Percentiles rank a stretch among this genome's conserved stretches.
phyloP scores from a whole-genome alignment of 2,888 invertebrate species.

The Agrotis puta region DNA sequence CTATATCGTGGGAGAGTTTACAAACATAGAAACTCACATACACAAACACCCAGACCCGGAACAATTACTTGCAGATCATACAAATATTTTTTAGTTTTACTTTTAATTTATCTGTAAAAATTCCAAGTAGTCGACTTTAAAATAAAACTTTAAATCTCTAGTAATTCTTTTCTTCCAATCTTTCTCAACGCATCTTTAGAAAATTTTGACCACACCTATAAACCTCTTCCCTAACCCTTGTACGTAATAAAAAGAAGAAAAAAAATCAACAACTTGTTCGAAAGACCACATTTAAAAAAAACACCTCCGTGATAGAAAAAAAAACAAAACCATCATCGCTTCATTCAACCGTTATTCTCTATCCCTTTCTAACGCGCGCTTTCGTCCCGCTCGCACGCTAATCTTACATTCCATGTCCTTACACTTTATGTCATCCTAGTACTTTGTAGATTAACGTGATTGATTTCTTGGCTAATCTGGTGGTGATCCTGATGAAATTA shows the following conservation, averaged over 20 bases:
- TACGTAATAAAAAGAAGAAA: neutral
- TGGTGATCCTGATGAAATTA: neutral
- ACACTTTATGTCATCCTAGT: slow-evolving; percentile 60
- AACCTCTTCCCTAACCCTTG: slow-evolving; percentile 12
- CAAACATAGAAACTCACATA: too few species aligned
- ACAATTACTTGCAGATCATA: too few species aligned
- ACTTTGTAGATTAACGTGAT: slow-evolving; percentile 14
- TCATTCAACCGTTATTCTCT: slow-evolving; percentile 67
- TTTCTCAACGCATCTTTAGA: neutral
- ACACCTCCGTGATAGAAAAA: slow-evolving; percentile 33
- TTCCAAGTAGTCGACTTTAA: too few species aligned
- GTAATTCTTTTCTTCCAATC: neutral
- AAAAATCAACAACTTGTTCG: slow-evolving; percentile 27
- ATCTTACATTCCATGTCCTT: slow-evolving; percentile 58
- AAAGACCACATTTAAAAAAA: slow-evolving; percentile 50
- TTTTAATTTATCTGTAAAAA: too few species aligned
- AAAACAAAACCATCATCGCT: slow-evolving; percentile 48
- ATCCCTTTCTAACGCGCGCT: slow-evolving; percentile 45
- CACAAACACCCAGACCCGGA: too few species aligned
- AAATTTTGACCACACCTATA: slow-evolving; percentile 35
- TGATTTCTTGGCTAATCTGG: slow-evolving; percentile 23
- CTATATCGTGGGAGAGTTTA: too few species aligned
- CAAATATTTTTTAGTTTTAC: too few species aligned
- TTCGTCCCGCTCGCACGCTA: slow-evolving; percentile 56
- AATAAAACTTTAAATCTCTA: neutral